A percentile compares a stretch with the other conserved stretches of the same genome.
phyloP scores from a whole-genome alignment of 2,113 vertebrate species.

The Fulica atra region DNA sequence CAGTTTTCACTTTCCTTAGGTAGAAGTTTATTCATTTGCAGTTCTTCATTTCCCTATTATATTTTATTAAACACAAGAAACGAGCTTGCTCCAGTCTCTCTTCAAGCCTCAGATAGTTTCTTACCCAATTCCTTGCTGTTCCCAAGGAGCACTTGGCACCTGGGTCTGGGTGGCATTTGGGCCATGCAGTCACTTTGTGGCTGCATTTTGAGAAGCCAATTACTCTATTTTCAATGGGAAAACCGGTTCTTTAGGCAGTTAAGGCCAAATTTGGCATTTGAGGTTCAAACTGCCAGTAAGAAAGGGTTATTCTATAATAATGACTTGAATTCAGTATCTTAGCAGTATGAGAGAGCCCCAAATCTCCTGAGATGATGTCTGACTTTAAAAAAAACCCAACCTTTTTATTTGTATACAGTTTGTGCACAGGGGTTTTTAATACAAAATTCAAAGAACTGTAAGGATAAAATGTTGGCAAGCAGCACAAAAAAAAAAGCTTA shows the following conservation, averaged over 20 bases:
- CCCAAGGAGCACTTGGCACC: not conserved
- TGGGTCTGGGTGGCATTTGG: not conserved
- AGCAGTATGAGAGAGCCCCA: not conserved
- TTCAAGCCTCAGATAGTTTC: not conserved
- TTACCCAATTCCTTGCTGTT: not conserved
- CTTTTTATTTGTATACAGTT: not conserved
- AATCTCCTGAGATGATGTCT: not conserved
- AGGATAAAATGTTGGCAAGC: slow-evolving; percentile 32
- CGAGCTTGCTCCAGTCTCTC: not conserved
- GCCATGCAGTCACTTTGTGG: too few relatives aligned
- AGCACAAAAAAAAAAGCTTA: slow-evolving; percentile 10
- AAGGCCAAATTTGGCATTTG: not conserved
- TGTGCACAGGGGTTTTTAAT: not conserved
- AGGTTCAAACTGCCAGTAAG: not conserved
- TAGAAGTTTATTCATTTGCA: not conserved
- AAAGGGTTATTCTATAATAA: not conserved
- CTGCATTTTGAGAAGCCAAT: not conserved
- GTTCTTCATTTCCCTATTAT: not conserved
- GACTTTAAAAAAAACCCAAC: not conserved
- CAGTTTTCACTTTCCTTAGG: not conserved
- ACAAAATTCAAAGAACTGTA: slow-evolving; percentile 22
- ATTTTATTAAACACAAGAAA: not conserved
- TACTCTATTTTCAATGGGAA: not conserved
- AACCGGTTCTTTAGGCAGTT: not conserved
- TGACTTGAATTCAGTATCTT: not conserved